Conservation (phyloP, 2,888 invertebrate genomes). For the Chalcis sispes region DNA sequence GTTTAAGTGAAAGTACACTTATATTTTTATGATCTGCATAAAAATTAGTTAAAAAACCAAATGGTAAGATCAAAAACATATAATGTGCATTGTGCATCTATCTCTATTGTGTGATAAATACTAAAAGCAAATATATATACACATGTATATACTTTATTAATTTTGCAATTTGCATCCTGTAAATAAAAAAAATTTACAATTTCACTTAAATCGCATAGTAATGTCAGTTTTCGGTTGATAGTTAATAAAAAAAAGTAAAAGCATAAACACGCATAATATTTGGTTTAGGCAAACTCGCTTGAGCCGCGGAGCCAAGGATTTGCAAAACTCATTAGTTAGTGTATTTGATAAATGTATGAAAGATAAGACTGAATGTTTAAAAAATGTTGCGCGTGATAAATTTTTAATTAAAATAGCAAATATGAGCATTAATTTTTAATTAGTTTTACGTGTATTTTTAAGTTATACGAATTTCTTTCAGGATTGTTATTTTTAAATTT, state of each 20-base stretch:
- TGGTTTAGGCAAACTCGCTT: constrained; percentile 51
- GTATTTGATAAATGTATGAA: constrained; percentile 40
- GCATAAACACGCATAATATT: constrained; percentile 65
- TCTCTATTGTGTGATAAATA: no score
- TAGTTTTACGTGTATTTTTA: constrained; percentile 17
- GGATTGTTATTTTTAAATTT: constrained; percentile 33
- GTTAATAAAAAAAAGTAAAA: constrained; percentile 23
- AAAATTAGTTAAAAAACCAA: no score
- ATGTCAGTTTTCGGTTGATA: constrained; percentile 18
- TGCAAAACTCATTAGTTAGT: constrained; percentile 31
- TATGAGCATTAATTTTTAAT: constrained; percentile 17
- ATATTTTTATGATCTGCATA: no score
- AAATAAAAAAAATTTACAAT: no score
- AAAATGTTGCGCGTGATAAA: constrained; percentile 36
- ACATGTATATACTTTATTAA: no score
- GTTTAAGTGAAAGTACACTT: not conserved
- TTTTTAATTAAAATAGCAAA: constrained; percentile 51
- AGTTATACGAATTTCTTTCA: constrained; percentile 9
- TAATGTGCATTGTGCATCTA: no score
- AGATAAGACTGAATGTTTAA: constrained; percentile 47
- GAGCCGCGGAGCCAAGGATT: constrained; percentile 27
- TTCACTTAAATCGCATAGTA: not conserved
- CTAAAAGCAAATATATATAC: no score
- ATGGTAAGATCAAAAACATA: no score
- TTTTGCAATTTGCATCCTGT: no score